phyloP scores from a whole-genome alignment of 2,113 vertebrate genomes.

The Scortum barcoo region DNA sequence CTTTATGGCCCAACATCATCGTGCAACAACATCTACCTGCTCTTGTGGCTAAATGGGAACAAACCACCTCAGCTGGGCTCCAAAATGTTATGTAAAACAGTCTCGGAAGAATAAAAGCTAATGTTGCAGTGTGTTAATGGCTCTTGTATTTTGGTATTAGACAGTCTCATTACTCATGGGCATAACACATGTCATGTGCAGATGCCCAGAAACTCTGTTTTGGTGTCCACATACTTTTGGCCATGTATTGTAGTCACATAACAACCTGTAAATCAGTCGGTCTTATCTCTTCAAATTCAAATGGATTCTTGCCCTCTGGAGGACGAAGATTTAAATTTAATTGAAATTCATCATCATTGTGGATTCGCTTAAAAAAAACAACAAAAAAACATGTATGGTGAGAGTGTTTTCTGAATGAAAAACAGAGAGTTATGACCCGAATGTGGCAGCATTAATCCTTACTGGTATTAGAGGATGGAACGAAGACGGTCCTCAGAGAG shows the following conservation, averaged over 20 bases:
- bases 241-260: not conserved
- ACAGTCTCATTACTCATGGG: not conserved
- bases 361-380: not conserved
- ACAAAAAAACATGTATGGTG: constrained; percentile 4
- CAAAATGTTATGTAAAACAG: not conserved
- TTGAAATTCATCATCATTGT: constrained; percentile 20
- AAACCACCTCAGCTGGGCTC: not conserved
- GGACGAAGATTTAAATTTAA: not conserved
- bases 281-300: not conserved
- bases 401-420: constrained; percentile 46
- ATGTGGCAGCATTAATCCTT: constrained; percentile 75
- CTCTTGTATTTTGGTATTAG: not conserved
- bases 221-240: not conserved
- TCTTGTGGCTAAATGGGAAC: not conserved
- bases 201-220: not conserved
- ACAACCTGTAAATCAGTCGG: not conserved
- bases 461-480: constrained; percentile 68
- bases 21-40: not conserved
- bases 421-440: constrained; percentile 66
- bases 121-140: not conserved
- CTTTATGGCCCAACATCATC: not conserved
- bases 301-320: not conserved
- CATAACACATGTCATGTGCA: not conserved
- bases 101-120: not conserved
- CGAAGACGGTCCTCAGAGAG: constrained; percentile 35